Evolutionary conservation across 2,797 vertebrate genomes (phyloP).

Genomic region (Diplodus puntazzo): DNA sequence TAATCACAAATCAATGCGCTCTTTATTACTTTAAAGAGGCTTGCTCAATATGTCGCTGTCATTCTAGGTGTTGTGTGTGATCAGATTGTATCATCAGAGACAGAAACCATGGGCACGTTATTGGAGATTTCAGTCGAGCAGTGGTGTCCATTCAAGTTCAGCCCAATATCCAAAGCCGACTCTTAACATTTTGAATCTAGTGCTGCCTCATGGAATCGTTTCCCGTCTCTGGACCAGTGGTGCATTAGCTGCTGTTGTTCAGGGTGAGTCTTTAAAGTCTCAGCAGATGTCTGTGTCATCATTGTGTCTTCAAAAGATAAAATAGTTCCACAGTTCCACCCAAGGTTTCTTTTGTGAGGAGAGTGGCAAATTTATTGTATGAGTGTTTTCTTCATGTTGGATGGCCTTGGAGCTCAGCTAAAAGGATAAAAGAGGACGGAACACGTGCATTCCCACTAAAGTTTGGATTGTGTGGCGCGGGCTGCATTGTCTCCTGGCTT

Average conservation of each 20-base stretch:
- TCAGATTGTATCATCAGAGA: not conserved
- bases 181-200: not conserved
- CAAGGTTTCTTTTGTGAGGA: conserved; percentile 8
- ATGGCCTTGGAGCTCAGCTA: conserved; percentile 44
- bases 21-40: conserved; percentile 30
- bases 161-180: not conserved
- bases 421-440: conserved; percentile 57
- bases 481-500: conserved; percentile 57
- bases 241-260: not conserved
- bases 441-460: conserved; percentile 60
- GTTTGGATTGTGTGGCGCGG: conserved; percentile 59
- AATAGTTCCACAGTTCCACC: not conserved
- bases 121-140: not conserved
- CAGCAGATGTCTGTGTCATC: conserved; percentile 17
- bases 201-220: not conserved
- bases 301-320: conserved; percentile 23
- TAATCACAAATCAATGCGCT: conserved; percentile 42
- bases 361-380: conserved; percentile 10
- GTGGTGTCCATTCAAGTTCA: not conserved
- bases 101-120: not conserved
- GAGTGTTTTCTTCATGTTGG: conserved; percentile 20
- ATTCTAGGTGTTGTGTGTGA: conserved; percentile 4
- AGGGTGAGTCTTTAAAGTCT: conserved; percentile 17
- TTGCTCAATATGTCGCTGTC: conserved; percentile 12
- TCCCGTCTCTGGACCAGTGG: not conserved